Base-by-base conservation (phyloP, 2,888 invertebrate species). In the Rapana venosa region DNA sequence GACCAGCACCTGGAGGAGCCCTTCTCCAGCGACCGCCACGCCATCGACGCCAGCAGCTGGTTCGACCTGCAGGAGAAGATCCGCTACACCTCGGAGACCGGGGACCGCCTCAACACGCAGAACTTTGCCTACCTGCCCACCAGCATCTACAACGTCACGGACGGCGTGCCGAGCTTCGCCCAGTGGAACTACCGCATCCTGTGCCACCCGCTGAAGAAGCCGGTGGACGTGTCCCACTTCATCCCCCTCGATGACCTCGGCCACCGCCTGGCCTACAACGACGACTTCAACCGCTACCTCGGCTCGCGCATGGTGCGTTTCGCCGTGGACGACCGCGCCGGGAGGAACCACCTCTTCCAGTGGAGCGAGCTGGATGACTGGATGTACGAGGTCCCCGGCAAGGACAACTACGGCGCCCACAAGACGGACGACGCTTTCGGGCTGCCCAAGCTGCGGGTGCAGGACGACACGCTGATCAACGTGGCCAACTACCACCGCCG, bases 11-110 rank as follows among this genome's bases (percentile, higher is more conserved):
- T 95, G 1, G 92, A 93, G 32, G 95, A 95, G 87, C 94, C 94
- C 0, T 95, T 95, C 91, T 86, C 91, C 26, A 94, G 94, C 79
- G 94, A 95, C 90, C 92, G 95, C 15, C 95, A 95, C 90, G 91
- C 47, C 70, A 74, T 90, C 66, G 90, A 89, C 20, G 89, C 89
- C 30, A 85, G 89, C 22, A 94, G 92, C 87, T 94, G 94, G 94
- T 92, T 92, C 88, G 94, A 95, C 58, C 92, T 95, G 0, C 93
- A 93, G 91, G 93, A 94, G 47, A 94, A 94, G 87, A 87, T 90
- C 70, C 91, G 93, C n/a, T 94, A 92, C 86, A 93, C 93, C 36
- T 92, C 94, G 2, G 91, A 92, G 58, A 92, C 94, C 0, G 94
- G 94, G 0, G 92, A 92, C 15, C 94, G 94, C 90, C 92, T 91